phyloP scores from a whole-genome alignment of 2,113 vertebrate genomes.

The Polyodon spathula region DNA sequence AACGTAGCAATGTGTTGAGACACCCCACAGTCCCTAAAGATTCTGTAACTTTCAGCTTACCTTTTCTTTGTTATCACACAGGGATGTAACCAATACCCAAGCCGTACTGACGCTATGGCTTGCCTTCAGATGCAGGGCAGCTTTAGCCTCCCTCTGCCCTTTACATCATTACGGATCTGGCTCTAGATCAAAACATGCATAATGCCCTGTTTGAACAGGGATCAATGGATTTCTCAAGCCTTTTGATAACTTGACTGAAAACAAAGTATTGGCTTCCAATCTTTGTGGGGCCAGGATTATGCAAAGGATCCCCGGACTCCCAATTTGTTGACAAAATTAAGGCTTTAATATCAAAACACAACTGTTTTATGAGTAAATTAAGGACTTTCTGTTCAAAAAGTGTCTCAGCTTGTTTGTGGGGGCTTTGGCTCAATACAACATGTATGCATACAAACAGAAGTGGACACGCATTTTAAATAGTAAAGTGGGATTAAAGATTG shows the following conservation, averaged over 20 bases:
- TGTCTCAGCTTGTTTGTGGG: too few species aligned
- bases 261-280: too few species aligned
- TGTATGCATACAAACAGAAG: too few species aligned
- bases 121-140: conserved; percentile 54
- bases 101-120: conserved; percentile 48
- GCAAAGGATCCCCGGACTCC: too few species aligned
- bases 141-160: conserved; percentile 49
- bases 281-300: too few species aligned
- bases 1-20: neutral
- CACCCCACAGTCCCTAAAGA: neutral
- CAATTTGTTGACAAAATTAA: too few species aligned
- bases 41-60: neutral
- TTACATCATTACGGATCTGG: conserved; percentile 67
- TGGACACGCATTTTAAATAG: too few species aligned
- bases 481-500: too few species aligned
- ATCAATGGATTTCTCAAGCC: conserved; percentile 36
- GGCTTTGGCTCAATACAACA: too few species aligned
- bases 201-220: conserved; percentile 36
- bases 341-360: too few species aligned
- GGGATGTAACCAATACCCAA: neutral
- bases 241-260: conserved; percentile 18
- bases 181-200: conserved; percentile 50
- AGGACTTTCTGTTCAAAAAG: too few species aligned
- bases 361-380: too few species aligned
- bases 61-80: conserved; percentile 5